Evolutionary conservation across 2,888 invertebrate species (phyloP), one percentile per base, ranked within the genome.

Genomic region (Cataglyphis rosenhaueri): DNA sequence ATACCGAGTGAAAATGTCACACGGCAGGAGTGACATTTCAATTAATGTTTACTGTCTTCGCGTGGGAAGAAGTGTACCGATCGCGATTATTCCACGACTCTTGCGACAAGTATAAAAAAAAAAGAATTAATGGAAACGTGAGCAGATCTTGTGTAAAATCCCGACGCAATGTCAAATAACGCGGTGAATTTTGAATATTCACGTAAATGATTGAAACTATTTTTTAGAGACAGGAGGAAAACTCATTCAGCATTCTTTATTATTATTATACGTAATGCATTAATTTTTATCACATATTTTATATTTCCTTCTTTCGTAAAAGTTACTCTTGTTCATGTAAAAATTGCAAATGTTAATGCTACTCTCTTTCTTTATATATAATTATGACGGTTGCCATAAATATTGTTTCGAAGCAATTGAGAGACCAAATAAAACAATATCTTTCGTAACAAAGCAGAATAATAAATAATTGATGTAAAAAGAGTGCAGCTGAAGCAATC

Each of bases 11-110:
- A 92, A 92, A 93, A 92, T 93, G 92, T 93, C 92, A 91, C 92
- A 91, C 91, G 84, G 87, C 78, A 78, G 89, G 89, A 93, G 89
- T 92, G 93, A 93, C 93, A 92, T 93, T 93, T 93, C 93, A 93
- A 93, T 93, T 93, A 93, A 93, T 92, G 93, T 92, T 85, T 91
- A 90, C 88, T 88, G 88, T 88, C 82, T 86, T 89, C 86, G 91
- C 93, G 93, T 92, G 93, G 92, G 93, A 93, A 93, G 91, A 64
- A 75, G 86, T 83, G 78, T 62, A 84, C 41, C 64, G 75, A 32
- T 52, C 44, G 59, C 48, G 74, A 68, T 21, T 87, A n/a, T 5
- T 32, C 48, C 62, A 38, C 62, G 73, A 59, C 15, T 71, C 75
- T 38, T 35, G 81, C 48, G 62, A 82, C 88, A 88, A 85, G 87